Evolutionary conservation across 2,888 invertebrate genomes (phyloP), one percentile per base, ranked within the genome.

Genomic region (Hyposoter didymator): DNA sequence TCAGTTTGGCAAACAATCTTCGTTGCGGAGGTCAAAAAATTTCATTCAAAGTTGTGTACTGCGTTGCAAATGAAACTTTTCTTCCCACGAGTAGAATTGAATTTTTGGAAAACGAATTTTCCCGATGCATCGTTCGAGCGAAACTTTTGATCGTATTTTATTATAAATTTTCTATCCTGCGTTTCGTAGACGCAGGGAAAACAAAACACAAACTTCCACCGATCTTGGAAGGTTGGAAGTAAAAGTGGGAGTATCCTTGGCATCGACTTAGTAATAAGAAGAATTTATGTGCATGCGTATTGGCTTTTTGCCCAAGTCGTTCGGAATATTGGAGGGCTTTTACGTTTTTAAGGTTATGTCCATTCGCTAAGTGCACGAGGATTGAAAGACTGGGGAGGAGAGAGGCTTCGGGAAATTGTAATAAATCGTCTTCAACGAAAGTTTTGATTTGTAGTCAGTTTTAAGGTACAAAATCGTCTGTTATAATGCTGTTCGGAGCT

Each of bases 221-320:
- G 19, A 73, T 43, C 14, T 22, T 19, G 39, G 39, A 17, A 52
- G 39, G 59, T 62, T 22, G 28, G 59, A 47, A 47, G 47, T 62
- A 62, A 64, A 45, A 64, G 47, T 32, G 45, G 62, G 62, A 28
- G 74, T 39, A 62, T 75, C 62, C 74, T 75, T 75, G 74, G 74
- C 74, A 75, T 75, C 62, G 62, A 62, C 28, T 47, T 28, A 62
- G 74, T 47, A 62, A 75, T 75, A 75, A 39, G 62, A 75, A 75
- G 43, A 75, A 75, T 75, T 75, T 62, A 47, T 75, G 43, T 62
- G 43, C 45, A 62, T 47, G 74, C 62, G 62, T 75, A 62, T 62
- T 75, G 74, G 74, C 74, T 62, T 73, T 66, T 73, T 59, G 59
- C 69, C 78, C 52, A 73, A 73, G 43, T 43, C 55, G 73, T 73